phyloP scores from a whole-genome alignment of 2,797 vertebrate genomes.

The Coregonus suidteri region DNA sequence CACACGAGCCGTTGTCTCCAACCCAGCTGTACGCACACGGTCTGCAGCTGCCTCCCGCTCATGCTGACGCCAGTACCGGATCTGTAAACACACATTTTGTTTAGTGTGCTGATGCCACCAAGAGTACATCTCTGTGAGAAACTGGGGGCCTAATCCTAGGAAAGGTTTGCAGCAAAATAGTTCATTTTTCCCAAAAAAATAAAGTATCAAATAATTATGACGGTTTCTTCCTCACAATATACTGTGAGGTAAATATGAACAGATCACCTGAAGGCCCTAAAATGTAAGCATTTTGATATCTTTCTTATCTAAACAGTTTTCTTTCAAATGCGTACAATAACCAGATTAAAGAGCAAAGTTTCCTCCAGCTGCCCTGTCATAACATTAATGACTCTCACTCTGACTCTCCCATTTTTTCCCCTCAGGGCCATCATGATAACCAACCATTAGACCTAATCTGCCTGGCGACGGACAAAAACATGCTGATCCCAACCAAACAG shows the following conservation, averaged over 20 bases:
- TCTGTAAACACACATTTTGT: slow-evolving; percentile 67
- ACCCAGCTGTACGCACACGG: slow-evolving; percentile 87
- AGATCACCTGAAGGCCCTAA: not conserved
- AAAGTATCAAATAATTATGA: no score
- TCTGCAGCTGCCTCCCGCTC: slow-evolving; percentile 94
- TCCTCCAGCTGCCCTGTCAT: not conserved
- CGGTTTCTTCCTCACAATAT: no score
- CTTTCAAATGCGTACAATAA: not conserved
- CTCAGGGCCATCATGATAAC: not conserved
- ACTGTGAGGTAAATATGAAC: not conserved
- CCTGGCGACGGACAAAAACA: not conserved
- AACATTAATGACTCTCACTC: not conserved
- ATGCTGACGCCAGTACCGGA: slow-evolving; percentile 93
- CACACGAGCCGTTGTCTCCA: slow-evolving; percentile 83
- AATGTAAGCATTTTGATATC: not conserved
- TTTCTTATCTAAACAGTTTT: not conserved
- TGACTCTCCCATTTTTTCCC: not conserved
- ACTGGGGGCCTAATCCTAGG: no score
- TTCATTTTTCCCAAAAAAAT: no score
- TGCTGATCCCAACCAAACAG: slow-evolving; percentile 1
- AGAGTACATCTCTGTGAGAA: no score
- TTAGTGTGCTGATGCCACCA: no score
- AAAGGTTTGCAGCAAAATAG: no score
- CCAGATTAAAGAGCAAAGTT: not conserved
- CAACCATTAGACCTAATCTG: not conserved